Percentiles rank a stretch among this genome's conserved stretches.
Evolutionary conservation across 2,888 invertebrate genomes (phyloP).

Genomic region (Hyposoter dolosus): DNA sequence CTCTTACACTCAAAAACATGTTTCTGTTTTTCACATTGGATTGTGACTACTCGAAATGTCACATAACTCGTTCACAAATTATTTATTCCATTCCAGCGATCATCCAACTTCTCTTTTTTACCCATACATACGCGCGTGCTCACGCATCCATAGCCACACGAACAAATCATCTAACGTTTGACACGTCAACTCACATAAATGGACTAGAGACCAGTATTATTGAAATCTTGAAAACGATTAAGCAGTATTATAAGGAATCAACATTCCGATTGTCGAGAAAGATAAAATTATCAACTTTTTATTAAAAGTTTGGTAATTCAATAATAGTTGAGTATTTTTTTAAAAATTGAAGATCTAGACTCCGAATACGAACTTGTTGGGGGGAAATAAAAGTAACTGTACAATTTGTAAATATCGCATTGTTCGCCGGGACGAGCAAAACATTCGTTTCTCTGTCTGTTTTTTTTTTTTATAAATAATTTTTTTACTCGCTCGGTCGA

Average conservation of each 20-base stretch:
- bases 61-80: slow-evolving; percentile 54
- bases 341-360: slow-evolving; percentile 16
- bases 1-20: slow-evolving; percentile 24
- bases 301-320: slow-evolving; percentile 26
- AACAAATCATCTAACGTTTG: slow-evolving; percentile 50
- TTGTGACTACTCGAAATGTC: slow-evolving; percentile 30
- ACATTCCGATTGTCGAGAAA: slow-evolving; percentile 51
- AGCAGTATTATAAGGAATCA: slow-evolving; percentile 70
- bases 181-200: slow-evolving; percentile 62
- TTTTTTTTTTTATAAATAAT: slow-evolving; percentile 24
- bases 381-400: slow-evolving; percentile 43
- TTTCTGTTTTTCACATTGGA: slow-evolving; percentile 18
- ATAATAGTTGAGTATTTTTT: slow-evolving; percentile 13
- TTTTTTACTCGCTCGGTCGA: slow-evolving; percentile 57
- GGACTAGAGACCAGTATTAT: slow-evolving; percentile 82
- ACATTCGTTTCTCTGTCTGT: slow-evolving; percentile 26
- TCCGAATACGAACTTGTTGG: slow-evolving; percentile 24
- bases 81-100: slow-evolving; percentile 63
- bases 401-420: slow-evolving; percentile 63
- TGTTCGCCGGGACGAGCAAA: slow-evolving; percentile 64
- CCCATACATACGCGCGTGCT: not conserved
- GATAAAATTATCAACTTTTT: slow-evolving; percentile 30
- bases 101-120: slow-evolving; percentile 21
- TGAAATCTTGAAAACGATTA: slow-evolving; percentile 67
- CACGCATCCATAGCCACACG: not conserved